These are phyloP conservation scores for Crioceris asparagi DNA, from an alignment of 2,888 invertebrate genomes.

Conservation along the genomic window DNA sequence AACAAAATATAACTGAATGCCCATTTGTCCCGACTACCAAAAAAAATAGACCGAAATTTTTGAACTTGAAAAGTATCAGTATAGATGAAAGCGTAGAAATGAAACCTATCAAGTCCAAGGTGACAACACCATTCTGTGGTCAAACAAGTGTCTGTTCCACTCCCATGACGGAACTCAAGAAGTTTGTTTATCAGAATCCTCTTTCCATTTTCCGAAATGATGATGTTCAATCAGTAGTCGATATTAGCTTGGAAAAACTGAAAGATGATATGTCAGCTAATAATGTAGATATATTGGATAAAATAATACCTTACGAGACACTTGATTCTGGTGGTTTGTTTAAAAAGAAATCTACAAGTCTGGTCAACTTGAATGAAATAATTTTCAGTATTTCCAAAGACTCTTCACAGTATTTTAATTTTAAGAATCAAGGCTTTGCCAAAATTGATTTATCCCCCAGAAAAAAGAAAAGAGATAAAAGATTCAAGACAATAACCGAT, in stretches of 20 bases:
- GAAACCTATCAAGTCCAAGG: slow-evolving; percentile 11
- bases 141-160: slow-evolving; percentile 70
- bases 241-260: neutral
- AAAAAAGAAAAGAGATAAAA: slow-evolving; percentile 21
- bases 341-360: slow-evolving; percentile 41
- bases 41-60: slow-evolving; percentile 33
- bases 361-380: slow-evolving; percentile 53
- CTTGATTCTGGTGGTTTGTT: slow-evolving; percentile 21
- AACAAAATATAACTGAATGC: slow-evolving; percentile 19
- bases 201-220: slow-evolving; percentile 64
- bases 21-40: slow-evolving; percentile 20
- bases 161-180: slow-evolving; percentile 58
- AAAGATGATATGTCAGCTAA: neutral
- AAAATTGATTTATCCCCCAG: slow-evolving; percentile 42
- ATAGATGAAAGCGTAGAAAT: slow-evolving; percentile 23
- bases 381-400: slow-evolving; percentile 36
- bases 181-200: slow-evolving; percentile 60
- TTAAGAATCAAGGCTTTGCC: slow-evolving; percentile 41
- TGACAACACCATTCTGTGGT: slow-evolving; percentile 44
- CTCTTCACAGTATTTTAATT: slow-evolving; percentile 14
- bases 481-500: slow-evolving; percentile 59
- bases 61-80: slow-evolving; percentile 32
- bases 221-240: slow-evolving; percentile 17
- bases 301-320: slow-evolving; percentile 14
- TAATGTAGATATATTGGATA: slow-evolving; percentile 2